Evolutionary conservation across 2,113 vertebrate genomes (phyloP).

Genomic region (Charadrius vociferus): DNA sequence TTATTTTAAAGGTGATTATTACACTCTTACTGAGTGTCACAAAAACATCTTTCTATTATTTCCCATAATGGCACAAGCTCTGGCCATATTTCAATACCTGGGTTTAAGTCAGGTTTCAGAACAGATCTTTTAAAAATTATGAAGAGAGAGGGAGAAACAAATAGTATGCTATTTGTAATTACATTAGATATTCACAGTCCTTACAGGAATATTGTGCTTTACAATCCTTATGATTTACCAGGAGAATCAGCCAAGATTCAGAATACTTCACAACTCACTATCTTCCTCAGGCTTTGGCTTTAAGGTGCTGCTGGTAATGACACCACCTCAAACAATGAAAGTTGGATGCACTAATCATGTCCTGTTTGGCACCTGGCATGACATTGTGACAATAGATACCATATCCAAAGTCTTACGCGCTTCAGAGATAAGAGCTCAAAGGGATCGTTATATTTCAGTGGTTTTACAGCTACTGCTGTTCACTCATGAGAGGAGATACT

Average conservation of each 20-base stretch:
- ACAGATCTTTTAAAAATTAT: not conserved
- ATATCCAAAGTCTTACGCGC: not conserved
- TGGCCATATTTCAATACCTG: not conserved
- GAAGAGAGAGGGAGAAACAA: not conserved
- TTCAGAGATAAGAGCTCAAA: not conserved
- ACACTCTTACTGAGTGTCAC: not conserved
- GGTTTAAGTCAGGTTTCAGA: not conserved
- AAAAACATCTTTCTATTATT: not conserved
- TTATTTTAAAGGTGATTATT: not conserved
- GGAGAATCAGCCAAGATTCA: not conserved
- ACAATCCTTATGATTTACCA: not conserved
- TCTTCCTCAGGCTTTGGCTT: not conserved
- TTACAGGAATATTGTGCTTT: not conserved
- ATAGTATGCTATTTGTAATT: not conserved
- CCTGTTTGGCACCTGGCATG: not conserved
- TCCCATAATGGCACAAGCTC: not conserved
- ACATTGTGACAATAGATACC: not conserved
- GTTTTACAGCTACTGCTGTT: not conserved
- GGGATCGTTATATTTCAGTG: not conserved
- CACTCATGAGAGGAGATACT: not conserved
- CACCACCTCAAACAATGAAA: not conserved
- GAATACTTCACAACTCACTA: not conserved
- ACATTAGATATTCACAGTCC: not conserved
- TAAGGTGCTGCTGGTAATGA: not conserved
- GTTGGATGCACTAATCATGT: not conserved